Conservation (phyloP, 2,113 vertebrate genomes). For the Sclerurus mexicanus region DNA sequence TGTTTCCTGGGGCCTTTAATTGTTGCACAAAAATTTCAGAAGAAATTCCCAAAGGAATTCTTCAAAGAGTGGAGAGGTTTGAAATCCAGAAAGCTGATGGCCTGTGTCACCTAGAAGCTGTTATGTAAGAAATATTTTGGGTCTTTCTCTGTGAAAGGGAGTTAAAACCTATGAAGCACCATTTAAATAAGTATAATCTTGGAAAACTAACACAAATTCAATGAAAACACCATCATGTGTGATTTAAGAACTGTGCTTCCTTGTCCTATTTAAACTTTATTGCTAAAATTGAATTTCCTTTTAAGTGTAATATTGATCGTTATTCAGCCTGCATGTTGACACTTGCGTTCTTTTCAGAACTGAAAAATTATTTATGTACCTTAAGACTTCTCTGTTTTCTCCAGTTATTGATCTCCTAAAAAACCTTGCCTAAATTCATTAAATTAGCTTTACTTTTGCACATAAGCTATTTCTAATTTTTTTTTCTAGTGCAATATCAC, state of each 20-base stretch:
- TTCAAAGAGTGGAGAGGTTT: slow-evolving; percentile 63
- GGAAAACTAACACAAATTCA: not conserved
- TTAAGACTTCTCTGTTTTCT: not conserved
- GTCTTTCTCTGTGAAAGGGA: not conserved
- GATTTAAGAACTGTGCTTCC: not conserved
- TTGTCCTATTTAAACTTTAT: not conserved
- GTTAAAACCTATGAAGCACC: not conserved
- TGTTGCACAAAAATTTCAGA: slow-evolving; percentile 69
- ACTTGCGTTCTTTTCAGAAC: not conserved
- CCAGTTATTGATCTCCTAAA: not conserved
- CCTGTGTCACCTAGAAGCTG: slow-evolving; percentile 69
- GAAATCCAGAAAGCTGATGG: slow-evolving; percentile 67
- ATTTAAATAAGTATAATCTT: not conserved
- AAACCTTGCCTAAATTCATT: not conserved
- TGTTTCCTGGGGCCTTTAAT: slow-evolving; percentile 70
- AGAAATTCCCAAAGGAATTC: slow-evolving; percentile 58
- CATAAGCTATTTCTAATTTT: not conserved
- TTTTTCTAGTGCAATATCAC: not conserved
- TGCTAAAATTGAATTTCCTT: not conserved
- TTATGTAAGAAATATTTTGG: slow-evolving; percentile 71
- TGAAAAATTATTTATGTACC: not conserved
- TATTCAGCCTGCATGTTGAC: not conserved
- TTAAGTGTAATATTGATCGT: not conserved
- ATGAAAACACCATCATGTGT: not conserved
- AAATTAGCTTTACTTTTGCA: not conserved